Evolutionary conservation across 2,797 vertebrate genomes (phyloP).

Genomic region (Myotis myotis): DNA sequence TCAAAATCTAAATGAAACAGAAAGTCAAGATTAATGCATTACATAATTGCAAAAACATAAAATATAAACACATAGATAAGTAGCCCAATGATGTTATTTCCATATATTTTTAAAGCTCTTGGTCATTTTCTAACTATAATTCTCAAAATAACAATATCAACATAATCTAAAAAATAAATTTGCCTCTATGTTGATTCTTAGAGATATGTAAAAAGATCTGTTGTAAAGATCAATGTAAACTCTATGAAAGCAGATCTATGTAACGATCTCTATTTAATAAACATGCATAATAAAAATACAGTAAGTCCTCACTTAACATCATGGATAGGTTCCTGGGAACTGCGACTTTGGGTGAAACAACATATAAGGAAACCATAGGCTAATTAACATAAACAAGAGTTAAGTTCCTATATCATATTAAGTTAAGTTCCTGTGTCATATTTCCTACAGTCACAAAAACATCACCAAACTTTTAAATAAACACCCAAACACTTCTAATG

Average conservation of each 20-base stretch:
- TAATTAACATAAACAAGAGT: background rate
- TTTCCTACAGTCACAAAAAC: background rate
- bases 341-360: background rate
- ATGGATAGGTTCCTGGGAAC: background rate
- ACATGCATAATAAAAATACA: constrained; percentile 36
- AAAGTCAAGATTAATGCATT: constrained; percentile 77
- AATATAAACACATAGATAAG: constrained; percentile 73
- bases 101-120: constrained; percentile 64
- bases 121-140: constrained; percentile 42
- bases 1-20: constrained; percentile 91
- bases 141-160: constrained; percentile 49
- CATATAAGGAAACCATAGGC: background rate
- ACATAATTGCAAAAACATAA: constrained; percentile 78
- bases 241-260: background rate
- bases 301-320: background rate
- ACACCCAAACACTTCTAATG: background rate
- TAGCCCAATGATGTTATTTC: constrained; percentile 76
- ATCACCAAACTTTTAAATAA: background rate
- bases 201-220: background rate
- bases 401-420: background rate
- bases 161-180: constrained; percentile 50
- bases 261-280: constrained; percentile 47
- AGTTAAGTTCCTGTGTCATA: no score
- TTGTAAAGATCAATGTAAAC: background rate
- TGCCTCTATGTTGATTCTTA: constrained; percentile 28